phyloP scores from a whole-genome alignment of 2,888 invertebrate species.

The Clepsis dumicolana region DNA sequence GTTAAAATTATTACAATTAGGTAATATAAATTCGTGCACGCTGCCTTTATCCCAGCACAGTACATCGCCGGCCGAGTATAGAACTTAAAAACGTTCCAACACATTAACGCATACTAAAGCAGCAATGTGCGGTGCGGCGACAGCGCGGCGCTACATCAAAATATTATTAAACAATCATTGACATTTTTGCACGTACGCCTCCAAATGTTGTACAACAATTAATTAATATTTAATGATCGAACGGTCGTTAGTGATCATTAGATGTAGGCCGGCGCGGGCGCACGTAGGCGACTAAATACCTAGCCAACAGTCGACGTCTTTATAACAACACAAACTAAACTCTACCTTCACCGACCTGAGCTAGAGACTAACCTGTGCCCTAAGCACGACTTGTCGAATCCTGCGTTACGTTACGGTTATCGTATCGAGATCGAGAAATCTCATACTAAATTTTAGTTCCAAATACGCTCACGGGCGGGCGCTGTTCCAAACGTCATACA shows the following conservation, averaged over 20 bases:
- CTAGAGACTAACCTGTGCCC: too few relatives aligned
- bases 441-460: too few relatives aligned
- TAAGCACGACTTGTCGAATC: too few relatives aligned
- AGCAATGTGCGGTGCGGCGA: slow-evolving; percentile 15
- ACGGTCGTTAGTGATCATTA: slow-evolving; percentile 26
- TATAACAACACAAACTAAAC: too few relatives aligned
- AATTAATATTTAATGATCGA: slow-evolving; percentile 31
- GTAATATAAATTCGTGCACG: too few relatives aligned
- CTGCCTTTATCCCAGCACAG: neutral
- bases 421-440: too few relatives aligned
- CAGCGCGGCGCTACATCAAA: slow-evolving; percentile 28
- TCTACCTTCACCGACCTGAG: too few relatives aligned
- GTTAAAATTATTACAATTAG: too few relatives aligned
- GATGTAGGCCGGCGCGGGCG: slow-evolving; percentile 18
- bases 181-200: slow-evolving; percentile 41
- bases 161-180: slow-evolving; percentile 35
- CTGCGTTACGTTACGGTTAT: too few relatives aligned
- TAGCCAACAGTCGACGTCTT: too few relatives aligned
- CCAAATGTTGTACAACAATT: slow-evolving; percentile 31
- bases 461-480: too few relatives aligned
- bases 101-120: neutral
- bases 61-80: neutral
- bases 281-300: slow-evolving; percentile 14
- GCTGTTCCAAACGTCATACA: too few relatives aligned
- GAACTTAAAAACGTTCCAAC: neutral